Conservation (phyloP, 2,888 invertebrate species). For the Asteroscopus sphinx region DNA sequence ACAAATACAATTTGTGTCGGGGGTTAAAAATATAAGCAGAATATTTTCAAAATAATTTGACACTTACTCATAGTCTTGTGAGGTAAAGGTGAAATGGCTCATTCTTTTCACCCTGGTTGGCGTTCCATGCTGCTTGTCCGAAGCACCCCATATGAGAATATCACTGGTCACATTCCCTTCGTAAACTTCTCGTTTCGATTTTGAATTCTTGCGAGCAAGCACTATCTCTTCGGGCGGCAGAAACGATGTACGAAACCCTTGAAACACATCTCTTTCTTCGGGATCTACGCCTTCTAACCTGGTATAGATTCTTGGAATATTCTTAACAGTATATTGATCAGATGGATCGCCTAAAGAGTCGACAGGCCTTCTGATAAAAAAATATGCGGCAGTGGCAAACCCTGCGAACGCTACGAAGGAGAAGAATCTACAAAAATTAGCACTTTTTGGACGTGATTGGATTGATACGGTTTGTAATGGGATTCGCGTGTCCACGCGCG, state of each 20-base stretch:
- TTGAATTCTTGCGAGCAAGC: constrained; percentile 71
- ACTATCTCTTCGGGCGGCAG: constrained; percentile 88
- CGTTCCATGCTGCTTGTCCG: constrained; percentile 55
- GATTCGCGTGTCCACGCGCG: constrained; percentile 77
- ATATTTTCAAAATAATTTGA: not conserved
- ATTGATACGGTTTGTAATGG: constrained; percentile 69
- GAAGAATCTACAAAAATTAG: constrained; percentile 73
- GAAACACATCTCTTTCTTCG: constrained; percentile 90
- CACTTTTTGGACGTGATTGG: constrained; percentile 71
- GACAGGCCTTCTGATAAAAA: constrained; percentile 66
- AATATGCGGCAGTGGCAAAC: constrained; percentile 68
- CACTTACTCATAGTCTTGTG: constrained; percentile 78
- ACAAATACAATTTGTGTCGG: too few relatives aligned
- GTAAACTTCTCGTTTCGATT: constrained; percentile 62
- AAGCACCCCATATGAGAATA: constrained; percentile 70
- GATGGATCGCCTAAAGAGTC: constrained; percentile 77
- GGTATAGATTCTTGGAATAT: constrained; percentile 78
- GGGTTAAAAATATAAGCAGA: not conserved
- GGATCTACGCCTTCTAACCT: constrained; percentile 81
- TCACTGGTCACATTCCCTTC: constrained; percentile 76
- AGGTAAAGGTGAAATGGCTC: constrained; percentile 72
- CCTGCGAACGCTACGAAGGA: constrained; percentile 63
- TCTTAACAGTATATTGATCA: constrained; percentile 76
- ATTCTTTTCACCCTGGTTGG: constrained; percentile 78
- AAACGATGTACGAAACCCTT: constrained; percentile 91